phyloP scores from a whole-genome alignment of 2,888 invertebrate species.

The Thecocarcelia acutangulata region DNA sequence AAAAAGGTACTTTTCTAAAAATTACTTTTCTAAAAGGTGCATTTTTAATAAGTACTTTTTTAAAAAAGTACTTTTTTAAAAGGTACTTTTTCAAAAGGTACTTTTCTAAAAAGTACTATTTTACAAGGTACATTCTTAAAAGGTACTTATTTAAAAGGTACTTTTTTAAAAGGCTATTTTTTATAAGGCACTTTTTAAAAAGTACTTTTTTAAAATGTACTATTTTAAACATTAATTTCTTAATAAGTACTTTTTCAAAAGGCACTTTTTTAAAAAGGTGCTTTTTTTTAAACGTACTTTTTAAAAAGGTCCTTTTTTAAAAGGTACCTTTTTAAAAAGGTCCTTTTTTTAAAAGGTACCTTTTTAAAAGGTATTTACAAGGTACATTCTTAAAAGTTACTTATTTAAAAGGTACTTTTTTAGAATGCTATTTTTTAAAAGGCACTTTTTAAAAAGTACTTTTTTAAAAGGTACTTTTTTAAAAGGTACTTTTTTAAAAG shows the following conservation, averaged over 20 bases:
- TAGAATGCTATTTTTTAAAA: background rate
- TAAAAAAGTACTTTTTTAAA: too few relatives aligned
- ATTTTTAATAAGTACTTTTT: too few relatives aligned
- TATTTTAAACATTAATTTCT: too few relatives aligned
- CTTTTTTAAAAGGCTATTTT: background rate
- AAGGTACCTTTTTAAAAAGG: background rate
- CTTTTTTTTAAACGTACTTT: background rate
- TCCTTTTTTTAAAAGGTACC: background rate
- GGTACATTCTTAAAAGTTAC: background rate
- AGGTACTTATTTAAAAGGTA: background rate
- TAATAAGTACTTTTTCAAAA: background rate
- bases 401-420: background rate
- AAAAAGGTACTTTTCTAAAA: too few relatives aligned
- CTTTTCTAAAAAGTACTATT: too few relatives aligned
- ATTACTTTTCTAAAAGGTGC: too few relatives aligned
- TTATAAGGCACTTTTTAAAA: background rate
- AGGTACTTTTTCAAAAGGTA: too few relatives aligned
- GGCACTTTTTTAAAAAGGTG: background rate
- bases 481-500: too few relatives aligned
- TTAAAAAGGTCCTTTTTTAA: background rate
- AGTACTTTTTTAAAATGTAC: background rate
- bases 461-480: background rate
- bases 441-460: background rate
- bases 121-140: too few relatives aligned
- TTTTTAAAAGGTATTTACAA: background rate